Base-by-base conservation (phyloP, 2,797 vertebrate species). In the Pseudochaenichthys georgianus region DNA sequence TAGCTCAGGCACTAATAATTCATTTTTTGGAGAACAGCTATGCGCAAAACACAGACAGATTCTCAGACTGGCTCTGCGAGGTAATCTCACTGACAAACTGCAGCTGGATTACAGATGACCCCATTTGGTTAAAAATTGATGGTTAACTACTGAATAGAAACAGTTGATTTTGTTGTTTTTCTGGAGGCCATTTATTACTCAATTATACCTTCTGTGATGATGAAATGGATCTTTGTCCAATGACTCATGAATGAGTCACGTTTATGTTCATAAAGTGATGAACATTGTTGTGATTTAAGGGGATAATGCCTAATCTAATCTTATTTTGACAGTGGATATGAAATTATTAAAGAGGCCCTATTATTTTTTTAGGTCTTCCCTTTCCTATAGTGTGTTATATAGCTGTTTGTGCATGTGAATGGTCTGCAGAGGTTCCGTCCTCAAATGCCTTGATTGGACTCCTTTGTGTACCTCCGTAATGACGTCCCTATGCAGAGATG, bases 81-180 rank as follows among this genome's bases (percentile, higher is more conserved):
- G 63, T 66, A 31, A 83, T 61, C 73, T 70, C 63, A 51, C 52
- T 3, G 62, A 62, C 62, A 54, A 70, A 59, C 64, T 69, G 58
- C 62, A 50, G 62, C 65, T 71, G 66, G 71, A 63, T 70, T 66
- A 69, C 63, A 57, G 43, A 73, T 65, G 69, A 70, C 21, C 79
- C 64, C 65, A 60, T 79, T 77, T 70, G 16, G 31, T 52, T 58
- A 54, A 42, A 55, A 28, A 53, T 70, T 58, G 31, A 70, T 13
- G 50, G 46, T 19, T 42, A 52, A 45, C 45, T n/a, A 43, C 67
- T 68, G 12, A 64, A 52, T 58, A 72, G 48, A 77, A 81, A 53
- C 38, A 23, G 62, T 28, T 59, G 34, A 34, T 23, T 31, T 34
- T 17, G 3, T 52, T 31, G 13, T 19, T 13, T 41, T 58, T 64